phyloP scores from a whole-genome alignment of 2,888 invertebrate species.

The Drosophila mimetica region DNA sequence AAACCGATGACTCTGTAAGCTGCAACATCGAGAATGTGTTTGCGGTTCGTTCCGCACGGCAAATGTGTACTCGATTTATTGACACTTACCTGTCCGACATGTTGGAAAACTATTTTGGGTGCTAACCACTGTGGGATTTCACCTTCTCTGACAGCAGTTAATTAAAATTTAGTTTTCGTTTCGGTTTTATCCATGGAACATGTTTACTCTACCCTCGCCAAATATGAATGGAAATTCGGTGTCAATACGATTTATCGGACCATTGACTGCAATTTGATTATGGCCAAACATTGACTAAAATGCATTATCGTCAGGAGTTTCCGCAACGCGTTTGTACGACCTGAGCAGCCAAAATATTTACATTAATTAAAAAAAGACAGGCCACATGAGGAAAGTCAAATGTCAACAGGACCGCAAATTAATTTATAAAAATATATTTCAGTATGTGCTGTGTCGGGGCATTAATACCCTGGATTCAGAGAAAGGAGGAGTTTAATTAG shows the following conservation, averaged over 20 bases:
- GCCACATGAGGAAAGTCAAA: constrained; percentile 66
- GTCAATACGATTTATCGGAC: constrained; percentile 48
- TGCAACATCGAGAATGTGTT: constrained; percentile 15
- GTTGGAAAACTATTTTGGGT: constrained; percentile 48
- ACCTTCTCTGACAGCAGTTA: constrained; percentile 56
- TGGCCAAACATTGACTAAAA: constrained; percentile 57
- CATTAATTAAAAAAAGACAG: constrained; percentile 67
- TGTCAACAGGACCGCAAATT: constrained; percentile 73
- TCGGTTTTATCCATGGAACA: constrained; percentile 41
- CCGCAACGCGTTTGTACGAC: constrained; percentile 6
- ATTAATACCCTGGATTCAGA: constrained; percentile 25
- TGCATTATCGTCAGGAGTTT: constrained; percentile 29
- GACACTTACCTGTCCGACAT: constrained; percentile 18
- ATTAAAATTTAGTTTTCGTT: constrained; percentile 74
- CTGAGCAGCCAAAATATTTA: constrained; percentile 55
- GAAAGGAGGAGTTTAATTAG: neutral
- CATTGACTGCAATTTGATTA: constrained; percentile 71
- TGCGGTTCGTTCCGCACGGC: constrained; percentile 12
- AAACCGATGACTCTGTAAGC: constrained; percentile 13
- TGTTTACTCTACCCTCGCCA: constrained; percentile 27
- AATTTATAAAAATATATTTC: constrained; percentile 56
- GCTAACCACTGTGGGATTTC: constrained; percentile 23
- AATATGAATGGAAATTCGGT: constrained; percentile 34
- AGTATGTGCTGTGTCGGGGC: constrained; percentile 14
- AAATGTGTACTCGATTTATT: constrained; percentile 26